Evolutionary conservation across 1,140 invertebrate species (phyloP).

Genomic region (Sesamia nonagrioides): DNA sequence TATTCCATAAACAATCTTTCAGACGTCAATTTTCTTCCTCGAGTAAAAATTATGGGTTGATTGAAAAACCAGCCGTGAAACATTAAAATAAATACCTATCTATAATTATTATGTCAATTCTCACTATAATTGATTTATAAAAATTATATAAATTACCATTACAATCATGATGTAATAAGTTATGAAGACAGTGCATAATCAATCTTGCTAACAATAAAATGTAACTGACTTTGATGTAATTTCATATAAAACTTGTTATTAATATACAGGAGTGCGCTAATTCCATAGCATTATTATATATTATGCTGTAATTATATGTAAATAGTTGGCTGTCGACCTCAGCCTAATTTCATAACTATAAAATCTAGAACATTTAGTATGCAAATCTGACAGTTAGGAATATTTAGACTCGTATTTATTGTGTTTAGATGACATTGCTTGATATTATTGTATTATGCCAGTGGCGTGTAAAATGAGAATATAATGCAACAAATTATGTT

Average conservation of each 20-base stretch:
- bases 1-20: too few relatives aligned
- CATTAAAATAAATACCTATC: background rate
- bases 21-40: too few relatives aligned
- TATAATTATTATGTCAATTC: conserved; percentile 7
- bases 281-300: conserved; percentile 30
- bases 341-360: conserved; percentile 44
- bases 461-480: background rate
- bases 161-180: conserved; percentile 19
- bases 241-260: conserved; percentile 23
- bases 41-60: too few relatives aligned
- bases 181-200: conserved; percentile 6
- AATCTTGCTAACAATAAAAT: conserved; percentile 2
- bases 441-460: conserved; percentile 11
- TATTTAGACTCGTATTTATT: conserved; percentile 17
- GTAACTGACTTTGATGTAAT: background rate
- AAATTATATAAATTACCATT: background rate
- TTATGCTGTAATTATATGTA: conserved; percentile 33
- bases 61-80: background rate
- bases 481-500: conserved; percentile 3
- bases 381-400: conserved; percentile 19
- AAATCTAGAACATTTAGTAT: conserved; percentile 40
- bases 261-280: conserved; percentile 13
- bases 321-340: conserved; percentile 41
- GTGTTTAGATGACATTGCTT: conserved; percentile 14
- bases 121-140: conserved; percentile 5